A percentile compares a stretch with the other conserved stretches of the same genome.
These are phyloP conservation scores for Machaerirhynchus nigripectus DNA, from an alignment of 2,113 vertebrate genomes.

Conservation along the genomic window DNA sequence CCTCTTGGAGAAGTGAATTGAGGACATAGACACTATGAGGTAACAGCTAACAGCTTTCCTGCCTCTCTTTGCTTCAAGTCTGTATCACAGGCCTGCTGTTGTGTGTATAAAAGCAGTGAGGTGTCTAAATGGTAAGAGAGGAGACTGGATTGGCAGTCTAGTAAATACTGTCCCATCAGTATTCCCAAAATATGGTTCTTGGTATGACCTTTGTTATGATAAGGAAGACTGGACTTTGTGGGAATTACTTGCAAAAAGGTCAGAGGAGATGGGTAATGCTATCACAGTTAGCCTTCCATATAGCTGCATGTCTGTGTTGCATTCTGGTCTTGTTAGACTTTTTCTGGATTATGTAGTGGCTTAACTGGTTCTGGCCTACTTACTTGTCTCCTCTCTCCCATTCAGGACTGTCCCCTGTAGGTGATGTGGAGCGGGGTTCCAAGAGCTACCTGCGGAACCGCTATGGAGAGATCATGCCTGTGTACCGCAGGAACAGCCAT, in stretches of 20 bases:
- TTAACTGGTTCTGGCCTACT: neutral
- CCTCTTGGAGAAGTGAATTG: neutral
- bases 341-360: neutral
- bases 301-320: neutral
- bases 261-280: neutral
- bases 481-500: slow-evolving; percentile 95
- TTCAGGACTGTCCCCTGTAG: slow-evolving; percentile 82
- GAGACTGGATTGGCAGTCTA: neutral
- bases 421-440: slow-evolving; percentile 92
- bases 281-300: neutral
- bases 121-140: neutral
- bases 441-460: slow-evolving; percentile 79
- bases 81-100: neutral
- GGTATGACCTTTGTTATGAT: neutral
- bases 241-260: neutral
- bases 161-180: neutral
- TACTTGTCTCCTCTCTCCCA: neutral
- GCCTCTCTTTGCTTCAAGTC: neutral
- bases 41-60: neutral
- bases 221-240: neutral
- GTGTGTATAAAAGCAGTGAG: neutral
- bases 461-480: slow-evolving; percentile 88
- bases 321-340: neutral
- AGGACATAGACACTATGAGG: neutral
- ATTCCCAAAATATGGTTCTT: neutral